Conservation (phyloP, 2,113 vertebrate species). For the Manacus vitellinus region DNA sequence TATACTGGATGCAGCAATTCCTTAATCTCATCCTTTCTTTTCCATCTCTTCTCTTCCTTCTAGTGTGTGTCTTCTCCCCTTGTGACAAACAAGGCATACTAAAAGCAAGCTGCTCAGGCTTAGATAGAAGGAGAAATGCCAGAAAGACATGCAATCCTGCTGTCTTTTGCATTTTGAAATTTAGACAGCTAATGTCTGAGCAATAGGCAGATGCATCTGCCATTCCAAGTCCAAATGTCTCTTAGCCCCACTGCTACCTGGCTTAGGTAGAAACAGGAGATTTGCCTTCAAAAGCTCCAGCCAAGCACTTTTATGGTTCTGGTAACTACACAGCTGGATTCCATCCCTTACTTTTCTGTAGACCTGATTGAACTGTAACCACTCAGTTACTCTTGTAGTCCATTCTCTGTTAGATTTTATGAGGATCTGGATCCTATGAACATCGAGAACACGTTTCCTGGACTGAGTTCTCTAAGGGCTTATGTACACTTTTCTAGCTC, state of each 20-base stretch:
- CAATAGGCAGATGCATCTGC: neutral
- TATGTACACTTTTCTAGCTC: neutral
- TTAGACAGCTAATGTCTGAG: neutral
- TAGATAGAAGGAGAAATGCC: neutral
- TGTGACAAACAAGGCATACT: rapidly evolving
- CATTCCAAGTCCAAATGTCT: neutral
- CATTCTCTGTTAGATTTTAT: neutral
- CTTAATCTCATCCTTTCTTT: neutral
- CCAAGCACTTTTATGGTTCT: neutral
- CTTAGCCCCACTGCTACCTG: neutral
- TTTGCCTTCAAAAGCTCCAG: neutral
- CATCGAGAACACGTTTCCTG: neutral
- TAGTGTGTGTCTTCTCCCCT: neutral
- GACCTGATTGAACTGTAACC: neutral
- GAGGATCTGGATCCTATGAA: neutral
- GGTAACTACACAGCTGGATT: neutral
- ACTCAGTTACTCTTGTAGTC: neutral
- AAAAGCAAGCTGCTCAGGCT: neutral
- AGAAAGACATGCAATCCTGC: neutral
- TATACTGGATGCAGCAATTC: neutral
- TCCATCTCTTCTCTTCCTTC: neutral
- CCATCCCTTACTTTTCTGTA: neutral
- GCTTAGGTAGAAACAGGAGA: neutral
- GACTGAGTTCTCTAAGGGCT: neutral
- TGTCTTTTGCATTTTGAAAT: neutral